A percentile compares a stretch with the other conserved stretches of the same genome.
phyloP scores from a whole-genome alignment of 2,113 vertebrate genomes.

The Peromyscus maniculatus region DNA sequence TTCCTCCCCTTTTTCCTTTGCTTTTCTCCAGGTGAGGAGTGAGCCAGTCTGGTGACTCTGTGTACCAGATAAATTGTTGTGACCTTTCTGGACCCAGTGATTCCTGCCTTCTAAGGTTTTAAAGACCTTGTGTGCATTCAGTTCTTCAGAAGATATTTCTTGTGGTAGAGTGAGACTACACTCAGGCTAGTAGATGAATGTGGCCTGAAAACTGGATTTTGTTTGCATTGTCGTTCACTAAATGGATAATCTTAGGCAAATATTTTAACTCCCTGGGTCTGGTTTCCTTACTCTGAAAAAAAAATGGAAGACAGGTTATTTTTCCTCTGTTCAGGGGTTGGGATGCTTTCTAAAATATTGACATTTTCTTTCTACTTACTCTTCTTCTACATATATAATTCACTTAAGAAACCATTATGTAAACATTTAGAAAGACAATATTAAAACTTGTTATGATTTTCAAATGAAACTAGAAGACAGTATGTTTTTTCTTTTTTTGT shows the following conservation, averaged over 20 bases:
- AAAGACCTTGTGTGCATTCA: not conserved
- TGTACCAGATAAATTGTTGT: not conserved
- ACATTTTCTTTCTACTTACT: constrained; percentile 32
- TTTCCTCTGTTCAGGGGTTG: not conserved
- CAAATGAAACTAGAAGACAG: constrained; percentile 60
- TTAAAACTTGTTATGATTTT: constrained; percentile 57
- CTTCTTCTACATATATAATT: constrained; percentile 6
- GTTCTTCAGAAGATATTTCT: not conserved
- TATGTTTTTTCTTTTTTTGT: constrained; percentile 56
- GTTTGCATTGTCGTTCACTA: not conserved
- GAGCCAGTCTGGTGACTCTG: not conserved
- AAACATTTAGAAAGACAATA: constrained; percentile 60
- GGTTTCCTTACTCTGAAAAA: not conserved
- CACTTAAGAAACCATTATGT: constrained; percentile 40
- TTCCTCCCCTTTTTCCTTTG: not conserved
- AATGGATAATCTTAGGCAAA: not conserved
- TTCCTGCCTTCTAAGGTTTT: too few species aligned
- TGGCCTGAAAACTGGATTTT: not conserved
- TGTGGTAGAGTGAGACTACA: not conserved
- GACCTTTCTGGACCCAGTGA: accelerated
- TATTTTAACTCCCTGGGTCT: not conserved
- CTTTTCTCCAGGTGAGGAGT: not conserved
- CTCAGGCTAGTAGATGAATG: not conserved
- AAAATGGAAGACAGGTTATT: constrained; percentile 14
- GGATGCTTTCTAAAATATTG: constrained; percentile 42